Evolutionary conservation across 2,888 invertebrate genomes (phyloP).

Genomic region (Baronia brevicornis): DNA sequence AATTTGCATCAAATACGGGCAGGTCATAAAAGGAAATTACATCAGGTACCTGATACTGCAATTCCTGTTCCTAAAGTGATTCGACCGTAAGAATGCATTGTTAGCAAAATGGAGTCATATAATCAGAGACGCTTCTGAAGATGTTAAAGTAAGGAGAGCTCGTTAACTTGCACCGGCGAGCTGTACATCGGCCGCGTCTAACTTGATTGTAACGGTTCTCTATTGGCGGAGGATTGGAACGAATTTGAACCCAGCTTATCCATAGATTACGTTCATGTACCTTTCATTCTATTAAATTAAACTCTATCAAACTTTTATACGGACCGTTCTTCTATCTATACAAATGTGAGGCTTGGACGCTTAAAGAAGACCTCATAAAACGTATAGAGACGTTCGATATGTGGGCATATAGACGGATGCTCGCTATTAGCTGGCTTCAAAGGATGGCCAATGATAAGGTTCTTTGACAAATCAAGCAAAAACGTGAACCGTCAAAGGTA

Average conservation of each 20-base stretch:
- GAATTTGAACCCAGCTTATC: constrained; percentile 21
- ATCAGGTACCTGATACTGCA: too few relatives aligned
- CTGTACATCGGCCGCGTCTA: constrained; percentile 18
- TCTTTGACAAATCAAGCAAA: too few relatives aligned
- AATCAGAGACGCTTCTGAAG: constrained; percentile 24
- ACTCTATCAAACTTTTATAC: constrained; percentile 6
- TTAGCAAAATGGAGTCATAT: constrained; percentile 22
- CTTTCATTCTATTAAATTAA: constrained; percentile 8
- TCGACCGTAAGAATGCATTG: constrained; percentile 17
- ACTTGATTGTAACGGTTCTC: constrained; percentile 25
- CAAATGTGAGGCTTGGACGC: too few relatives aligned
- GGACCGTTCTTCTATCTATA: too few relatives aligned
- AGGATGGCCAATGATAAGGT: too few relatives aligned
- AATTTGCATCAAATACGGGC: too few relatives aligned
- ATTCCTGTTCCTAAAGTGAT: constrained; percentile 15
- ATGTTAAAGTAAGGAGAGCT: constrained; percentile 22
- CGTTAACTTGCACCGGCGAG: constrained; percentile 26
- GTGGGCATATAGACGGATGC: too few relatives aligned
- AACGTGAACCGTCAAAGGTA: too few relatives aligned
- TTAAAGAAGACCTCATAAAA: too few relatives aligned
- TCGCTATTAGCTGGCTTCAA: too few relatives aligned
- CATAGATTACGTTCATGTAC: constrained; percentile 13
- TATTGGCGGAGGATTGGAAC: constrained; percentile 21
- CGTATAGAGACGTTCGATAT: too few relatives aligned
- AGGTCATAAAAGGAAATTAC: too few relatives aligned